Evolutionary conservation across 2,113 vertebrate species (phyloP).

Genomic region (Dryoscopus gambensis): DNA sequence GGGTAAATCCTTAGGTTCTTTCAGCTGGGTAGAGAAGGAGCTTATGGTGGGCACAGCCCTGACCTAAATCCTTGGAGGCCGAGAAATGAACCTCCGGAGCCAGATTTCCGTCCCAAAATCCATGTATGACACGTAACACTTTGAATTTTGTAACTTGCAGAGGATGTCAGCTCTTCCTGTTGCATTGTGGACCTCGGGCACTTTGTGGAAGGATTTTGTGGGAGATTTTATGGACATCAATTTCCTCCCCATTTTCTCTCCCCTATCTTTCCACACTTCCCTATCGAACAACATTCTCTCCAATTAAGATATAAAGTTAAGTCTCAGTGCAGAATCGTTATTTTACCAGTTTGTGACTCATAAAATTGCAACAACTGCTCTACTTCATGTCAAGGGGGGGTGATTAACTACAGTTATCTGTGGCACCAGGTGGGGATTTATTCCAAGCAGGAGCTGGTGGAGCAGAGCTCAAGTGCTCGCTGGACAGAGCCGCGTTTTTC

Average conservation of each 20-base stretch:
- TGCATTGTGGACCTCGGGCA: rapidly evolving
- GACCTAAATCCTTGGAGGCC: neutral
- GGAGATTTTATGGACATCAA: neutral
- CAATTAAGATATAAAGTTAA: conserved; percentile 8
- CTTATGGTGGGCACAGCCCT: neutral
- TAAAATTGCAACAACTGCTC: conserved; percentile 15
- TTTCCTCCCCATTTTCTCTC: neutral
- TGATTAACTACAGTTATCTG: conserved; percentile 21
- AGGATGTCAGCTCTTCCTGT: neutral
- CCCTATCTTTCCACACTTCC: neutral
- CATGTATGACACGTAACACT: rapidly evolving
- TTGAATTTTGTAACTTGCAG: neutral
- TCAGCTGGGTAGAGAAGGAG: neutral
- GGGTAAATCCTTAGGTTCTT: neutral
- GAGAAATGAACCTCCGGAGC: neutral
- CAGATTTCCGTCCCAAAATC: neutral
- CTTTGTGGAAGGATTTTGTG: neutral
- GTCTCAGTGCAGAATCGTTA: neutral
- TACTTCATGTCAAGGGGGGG: neutral
- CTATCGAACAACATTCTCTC: rapidly evolving
- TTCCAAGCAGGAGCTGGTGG: neutral
- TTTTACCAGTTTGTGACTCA: neutral
- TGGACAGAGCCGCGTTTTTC: neutral
- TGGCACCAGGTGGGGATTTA: neutral
- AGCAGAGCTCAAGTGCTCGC: neutral